These are phyloP conservation scores for Meteorus cinctellus DNA, from an alignment of 2,888 invertebrate species.

Conservation along the genomic window DNA sequence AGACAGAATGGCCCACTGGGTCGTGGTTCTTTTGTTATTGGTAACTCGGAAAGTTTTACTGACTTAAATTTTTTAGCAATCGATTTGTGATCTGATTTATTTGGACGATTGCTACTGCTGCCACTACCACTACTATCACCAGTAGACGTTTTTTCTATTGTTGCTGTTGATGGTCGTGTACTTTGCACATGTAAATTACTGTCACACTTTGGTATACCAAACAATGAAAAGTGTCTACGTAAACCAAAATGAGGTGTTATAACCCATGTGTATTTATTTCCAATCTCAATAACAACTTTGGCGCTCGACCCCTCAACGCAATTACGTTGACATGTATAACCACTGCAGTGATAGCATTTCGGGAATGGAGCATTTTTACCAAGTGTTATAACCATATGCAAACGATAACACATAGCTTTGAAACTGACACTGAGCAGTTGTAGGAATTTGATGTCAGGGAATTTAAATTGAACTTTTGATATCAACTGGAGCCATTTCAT, in stretches of 20 bases:
- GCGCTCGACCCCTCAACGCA: slow-evolving; percentile 70
- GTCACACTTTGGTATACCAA: slow-evolving; percentile 70
- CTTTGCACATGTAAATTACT: slow-evolving; percentile 57
- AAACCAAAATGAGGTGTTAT: slow-evolving; percentile 69
- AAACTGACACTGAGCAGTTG: slow-evolving; percentile 69
- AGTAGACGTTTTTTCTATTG: slow-evolving; percentile 42
- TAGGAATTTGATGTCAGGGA: slow-evolving; percentile 70
- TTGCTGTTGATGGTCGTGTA: slow-evolving; percentile 24
- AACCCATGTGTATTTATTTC: slow-evolving; percentile 73
- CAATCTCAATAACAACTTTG: slow-evolving; percentile 72
- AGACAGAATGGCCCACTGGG: slow-evolving; percentile 70
- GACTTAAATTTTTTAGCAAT: slow-evolving; percentile 65
- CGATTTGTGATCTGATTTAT: slow-evolving; percentile 63
- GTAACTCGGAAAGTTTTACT: slow-evolving; percentile 64
- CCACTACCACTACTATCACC: slow-evolving; percentile 56
- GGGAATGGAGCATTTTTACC: slow-evolving; percentile 67
- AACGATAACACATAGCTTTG: slow-evolving; percentile 70
- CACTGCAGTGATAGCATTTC: slow-evolving; percentile 70
- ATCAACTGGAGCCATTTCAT: slow-evolving; percentile 71
- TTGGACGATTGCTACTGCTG: slow-evolving; percentile 59
- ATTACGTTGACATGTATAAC: slow-evolving; percentile 70
- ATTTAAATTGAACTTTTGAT: slow-evolving; percentile 69
- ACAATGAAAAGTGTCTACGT: slow-evolving; percentile 69
- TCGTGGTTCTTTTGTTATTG: slow-evolving; percentile 61
- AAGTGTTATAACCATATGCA: slow-evolving; percentile 69